These are phyloP conservation scores for Calameuta filiformis DNA, from an alignment of 2,888 invertebrate species.

Conservation along the genomic window DNA sequence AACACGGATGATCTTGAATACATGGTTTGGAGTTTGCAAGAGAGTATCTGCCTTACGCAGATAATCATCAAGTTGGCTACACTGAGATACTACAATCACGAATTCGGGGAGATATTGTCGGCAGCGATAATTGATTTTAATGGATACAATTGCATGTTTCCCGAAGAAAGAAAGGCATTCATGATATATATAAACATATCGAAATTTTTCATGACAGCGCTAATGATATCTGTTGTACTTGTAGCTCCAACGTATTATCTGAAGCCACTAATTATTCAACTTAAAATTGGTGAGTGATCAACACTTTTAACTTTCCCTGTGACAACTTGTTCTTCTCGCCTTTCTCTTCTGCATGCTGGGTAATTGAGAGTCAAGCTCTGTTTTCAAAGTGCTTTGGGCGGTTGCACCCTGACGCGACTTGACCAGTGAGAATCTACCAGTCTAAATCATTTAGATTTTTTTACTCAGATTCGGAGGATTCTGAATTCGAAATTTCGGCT, in stretches of 20 bases:
- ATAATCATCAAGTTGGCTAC: background rate
- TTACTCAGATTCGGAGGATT: too few species aligned
- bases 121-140: background rate
- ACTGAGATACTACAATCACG: background rate
- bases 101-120: background rate
- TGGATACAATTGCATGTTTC: background rate
- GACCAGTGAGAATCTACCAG: too few species aligned
- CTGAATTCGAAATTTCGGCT: too few species aligned
- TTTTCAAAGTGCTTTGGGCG: too few species aligned
- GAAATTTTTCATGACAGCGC: background rate
- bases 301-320: too few species aligned
- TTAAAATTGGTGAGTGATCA: background rate
- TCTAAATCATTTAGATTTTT: too few species aligned
- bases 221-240: background rate
- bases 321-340: too few species aligned
- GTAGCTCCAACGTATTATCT: background rate
- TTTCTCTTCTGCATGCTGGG: too few species aligned
- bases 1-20: background rate
- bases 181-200: background rate
- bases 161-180: background rate
- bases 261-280: background rate
- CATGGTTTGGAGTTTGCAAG: background rate
- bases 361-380: too few species aligned
- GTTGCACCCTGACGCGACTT: too few species aligned
- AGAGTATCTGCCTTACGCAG: background rate